phyloP scores from a whole-genome alignment of 2,888 invertebrate genomes.

The Fragum sueziense region DNA sequence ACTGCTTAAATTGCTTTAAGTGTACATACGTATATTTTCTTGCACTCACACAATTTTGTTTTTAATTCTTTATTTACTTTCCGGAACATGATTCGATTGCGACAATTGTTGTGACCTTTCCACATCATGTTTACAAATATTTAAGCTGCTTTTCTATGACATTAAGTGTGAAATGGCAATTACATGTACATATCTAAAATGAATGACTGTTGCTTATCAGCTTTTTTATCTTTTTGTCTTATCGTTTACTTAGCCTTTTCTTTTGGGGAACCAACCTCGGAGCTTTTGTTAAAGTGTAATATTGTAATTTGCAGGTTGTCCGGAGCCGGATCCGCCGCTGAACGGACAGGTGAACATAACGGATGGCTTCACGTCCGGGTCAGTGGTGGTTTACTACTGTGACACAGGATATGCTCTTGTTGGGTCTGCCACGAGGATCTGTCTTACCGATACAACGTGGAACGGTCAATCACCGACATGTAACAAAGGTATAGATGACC shows the following conservation, averaged over 20 bases:
- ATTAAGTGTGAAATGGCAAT: too few species aligned
- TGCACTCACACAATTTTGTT: too few species aligned
- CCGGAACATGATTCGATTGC: too few species aligned
- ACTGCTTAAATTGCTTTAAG: too few species aligned
- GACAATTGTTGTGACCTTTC: too few species aligned
- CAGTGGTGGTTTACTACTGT: constrained; percentile 15
- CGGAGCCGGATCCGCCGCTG: constrained; percentile 7
- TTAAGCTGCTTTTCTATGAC: too few species aligned
- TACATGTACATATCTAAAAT: too few species aligned
- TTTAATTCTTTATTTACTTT: too few species aligned
- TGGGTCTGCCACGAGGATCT: constrained; percentile 7
- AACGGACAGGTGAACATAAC: constrained; percentile 33
- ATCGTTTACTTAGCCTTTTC: not conserved
- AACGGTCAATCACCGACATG: constrained; percentile 28
- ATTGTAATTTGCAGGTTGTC: constrained; percentile 18
- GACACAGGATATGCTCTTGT: constrained; percentile 26
- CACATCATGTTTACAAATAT: too few species aligned
- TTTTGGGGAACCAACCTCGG: not conserved
- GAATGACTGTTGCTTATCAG: not conserved
- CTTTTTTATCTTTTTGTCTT: not conserved
- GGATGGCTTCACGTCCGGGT: constrained; percentile 7
- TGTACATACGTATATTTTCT: too few species aligned
- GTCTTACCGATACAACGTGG: constrained; percentile 21
- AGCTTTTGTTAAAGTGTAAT: too few species aligned
- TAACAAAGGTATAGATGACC: constrained; percentile 30